Base-by-base conservation (phyloP, 2,888 invertebrate species). In the Nemotelus nigrinus region DNA sequence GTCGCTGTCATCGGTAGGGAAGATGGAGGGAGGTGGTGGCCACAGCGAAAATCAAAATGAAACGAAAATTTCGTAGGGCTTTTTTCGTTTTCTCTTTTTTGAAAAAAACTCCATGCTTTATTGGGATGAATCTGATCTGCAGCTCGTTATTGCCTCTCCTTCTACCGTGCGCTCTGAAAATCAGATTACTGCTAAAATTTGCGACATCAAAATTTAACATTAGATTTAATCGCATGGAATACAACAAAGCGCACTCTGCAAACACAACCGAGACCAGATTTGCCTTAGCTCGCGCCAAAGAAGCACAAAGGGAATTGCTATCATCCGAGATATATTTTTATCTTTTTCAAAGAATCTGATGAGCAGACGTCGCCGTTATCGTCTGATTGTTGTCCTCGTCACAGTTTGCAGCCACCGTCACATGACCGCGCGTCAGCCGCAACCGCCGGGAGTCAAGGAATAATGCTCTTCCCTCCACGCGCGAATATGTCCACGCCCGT, bases 151-250 rank as follows among this genome's bases (percentile, higher is more conserved):
- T 25, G 25, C 1, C 25, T 25, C 25, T 25, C 25, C 25, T 25
- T 25, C 25, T 25, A 25, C 25, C 25, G 25, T 25, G 53, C 53
- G 6, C 53, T 57, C 57, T 57, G n/a, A 64, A 6, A 67, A 48
- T 10, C 48, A 70, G 70, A 70, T 70, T 70, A 55, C 70, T 39
- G 41, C 50, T 55, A 70, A 70, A 25, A 70, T 70, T 50, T 70
- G 53, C 70, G 53, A 70, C 55, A 70, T 70, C 70, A 70, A 70
- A 70, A 70, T 70, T 70, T 70, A 55, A 70, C 55, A 70, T 70
- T 70, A 70, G 70, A 70, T 70, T 70, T 55, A 70, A 70, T 70
- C 55, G 55, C 70, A 70, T 70, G 70, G 70, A 70, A 70, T 70
- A 53, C 39, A 70, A 41, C 8, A 43, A 50, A 41, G 44, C n/a